Base-by-base conservation (phyloP, 30 jellyfish, hydroid and myxozoan species). In the Clytia hemisphaerica region DNA sequence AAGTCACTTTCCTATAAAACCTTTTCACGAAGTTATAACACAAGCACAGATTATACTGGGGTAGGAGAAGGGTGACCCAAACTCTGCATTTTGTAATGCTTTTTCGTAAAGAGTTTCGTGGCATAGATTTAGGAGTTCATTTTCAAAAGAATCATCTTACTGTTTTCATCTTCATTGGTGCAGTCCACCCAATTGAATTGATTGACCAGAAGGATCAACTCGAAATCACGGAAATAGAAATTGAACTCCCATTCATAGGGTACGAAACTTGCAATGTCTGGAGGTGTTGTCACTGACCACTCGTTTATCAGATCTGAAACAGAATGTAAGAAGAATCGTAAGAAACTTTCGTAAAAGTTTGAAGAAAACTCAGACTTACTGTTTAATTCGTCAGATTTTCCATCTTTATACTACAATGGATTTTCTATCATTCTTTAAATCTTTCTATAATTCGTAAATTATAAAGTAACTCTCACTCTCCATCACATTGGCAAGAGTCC, bases 211-310 rank as follows among this genome's bases (percentile, higher is more conserved):
- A 88, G 76, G 50, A 88, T 78, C 73, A 88, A 37, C 55, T 88
- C 97, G 59, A 73, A 88, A 55, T 88, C 94, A 22, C 91, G 81
- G 45, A 88, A 88, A 42, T 71, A 75, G 63, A 88, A 88, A 58
- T 69, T 80, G 73, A 80, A 88, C 46, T 75, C 92, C 97, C 97
- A 88, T 69, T 88, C 97, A 67, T 79, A 88, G 3, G 97, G 97
- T 10, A 75, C 91, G 71, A 88, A 88, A 47, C 45, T 73, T 18
- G 97, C 97, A n/a, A 88, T 70, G 48, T 88, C 97, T 10, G 86
- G 77, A 35, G 97, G 97, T 29, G 59, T 89, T 18, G 83, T 81
- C 51, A 58, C 78, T 21, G 95, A 57, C 97, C 97, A 88, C 71
- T 88, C 97, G 45, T 71, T 75, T 63, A 88, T 50, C 28, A 88